Conservation (phyloP, 2,888 invertebrate species). For the Polyploca ridens region DNA sequence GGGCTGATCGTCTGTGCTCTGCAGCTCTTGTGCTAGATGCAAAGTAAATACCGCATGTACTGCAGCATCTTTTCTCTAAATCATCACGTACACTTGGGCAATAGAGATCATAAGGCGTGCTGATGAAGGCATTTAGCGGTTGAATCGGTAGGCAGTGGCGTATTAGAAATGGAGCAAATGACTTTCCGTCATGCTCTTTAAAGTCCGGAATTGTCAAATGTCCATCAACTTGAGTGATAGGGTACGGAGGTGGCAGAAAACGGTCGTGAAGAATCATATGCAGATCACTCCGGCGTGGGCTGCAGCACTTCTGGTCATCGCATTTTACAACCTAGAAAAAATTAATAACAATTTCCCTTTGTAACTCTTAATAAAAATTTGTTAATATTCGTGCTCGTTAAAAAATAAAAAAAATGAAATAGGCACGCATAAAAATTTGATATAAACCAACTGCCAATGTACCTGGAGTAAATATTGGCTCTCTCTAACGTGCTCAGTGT, state of each 20-base stretch:
- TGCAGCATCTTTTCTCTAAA: conserved; percentile 37
- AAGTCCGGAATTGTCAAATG: conserved; percentile 30
- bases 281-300: conserved; percentile 24
- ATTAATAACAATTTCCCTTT: conserved; percentile 27
- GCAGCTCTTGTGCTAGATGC: conserved; percentile 34
- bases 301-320: conserved; percentile 29
- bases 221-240: conserved; percentile 21
- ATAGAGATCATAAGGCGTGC: conserved; percentile 33
- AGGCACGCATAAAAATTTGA: too few species aligned
- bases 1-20: conserved; percentile 32
- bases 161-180: conserved; percentile 17
- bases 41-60: conserved; percentile 33
- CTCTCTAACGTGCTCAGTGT: too few species aligned
- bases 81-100: conserved; percentile 36
- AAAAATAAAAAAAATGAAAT: too few species aligned
- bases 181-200: conserved; percentile 33
- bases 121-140: conserved; percentile 28
- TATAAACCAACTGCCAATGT: too few species aligned
- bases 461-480: too few species aligned
- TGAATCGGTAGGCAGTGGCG: conserved; percentile 29
- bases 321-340: conserved; percentile 21
- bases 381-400: too few species aligned
- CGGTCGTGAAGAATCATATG: conserved; percentile 19
- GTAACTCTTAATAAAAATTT: conserved; percentile 24
- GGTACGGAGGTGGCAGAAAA: conserved; percentile 28